Evolutionary conservation across 2,113 vertebrate species (phyloP).

Genomic region (Myrmecobius fasciatus): DNA sequence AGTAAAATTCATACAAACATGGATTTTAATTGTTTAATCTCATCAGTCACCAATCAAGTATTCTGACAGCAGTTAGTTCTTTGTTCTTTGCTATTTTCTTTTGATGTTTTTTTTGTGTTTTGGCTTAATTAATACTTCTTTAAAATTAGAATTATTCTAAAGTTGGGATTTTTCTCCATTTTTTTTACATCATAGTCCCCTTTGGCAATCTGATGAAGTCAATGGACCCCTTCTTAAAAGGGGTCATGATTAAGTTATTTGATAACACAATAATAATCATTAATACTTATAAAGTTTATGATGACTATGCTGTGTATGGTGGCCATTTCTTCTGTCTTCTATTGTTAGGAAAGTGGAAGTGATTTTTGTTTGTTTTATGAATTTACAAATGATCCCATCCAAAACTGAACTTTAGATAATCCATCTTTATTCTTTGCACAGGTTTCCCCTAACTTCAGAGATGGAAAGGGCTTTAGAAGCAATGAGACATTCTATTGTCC

Average conservation of each 20-base stretch:
- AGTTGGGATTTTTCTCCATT: neutral
- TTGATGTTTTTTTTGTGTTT: neutral
- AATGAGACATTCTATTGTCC: neutral
- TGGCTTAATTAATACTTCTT: constrained; percentile 36
- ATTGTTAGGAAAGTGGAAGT: neutral
- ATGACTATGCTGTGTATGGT: neutral
- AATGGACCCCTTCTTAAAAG: neutral
- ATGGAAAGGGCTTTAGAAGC: neutral
- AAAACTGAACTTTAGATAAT: constrained; percentile 16
- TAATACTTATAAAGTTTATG: no score
- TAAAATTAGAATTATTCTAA: neutral
- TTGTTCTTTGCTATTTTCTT: constrained; percentile 44
- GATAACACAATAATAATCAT: no score
- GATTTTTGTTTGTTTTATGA: constrained; percentile 25
- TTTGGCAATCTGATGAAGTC: neutral
- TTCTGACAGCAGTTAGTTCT: constrained; percentile 28
- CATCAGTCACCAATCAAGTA: neutral
- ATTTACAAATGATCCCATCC: neutral
- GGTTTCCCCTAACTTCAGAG: neutral
- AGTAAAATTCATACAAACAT: neutral
- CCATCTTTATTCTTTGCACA: neutral
- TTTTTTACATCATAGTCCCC: neutral
- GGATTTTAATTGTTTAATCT: constrained; percentile 29
- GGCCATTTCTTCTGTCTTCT: constrained; percentile 10
- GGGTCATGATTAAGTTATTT: no score